Percentiles rank a stretch among this genome's conserved stretches.
Conservation (phyloP, 2,888 invertebrate species). For the Luffia ferchaultella region DNA sequence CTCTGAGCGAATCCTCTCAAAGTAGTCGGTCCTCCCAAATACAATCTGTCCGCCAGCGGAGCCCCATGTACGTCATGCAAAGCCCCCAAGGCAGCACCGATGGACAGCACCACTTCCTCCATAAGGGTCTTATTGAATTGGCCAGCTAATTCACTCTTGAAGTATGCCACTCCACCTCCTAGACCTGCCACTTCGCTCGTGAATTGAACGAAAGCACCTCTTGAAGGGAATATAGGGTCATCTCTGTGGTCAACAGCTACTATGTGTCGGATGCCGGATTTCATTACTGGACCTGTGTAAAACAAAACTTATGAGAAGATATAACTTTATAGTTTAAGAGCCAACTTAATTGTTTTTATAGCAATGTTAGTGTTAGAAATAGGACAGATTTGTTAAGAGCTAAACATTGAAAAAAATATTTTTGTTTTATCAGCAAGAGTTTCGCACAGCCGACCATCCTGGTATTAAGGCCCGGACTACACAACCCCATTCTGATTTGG, state of each 20-base stretch:
- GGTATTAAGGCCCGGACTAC: too few relatives aligned
- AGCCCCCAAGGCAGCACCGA: constrained; percentile 73
- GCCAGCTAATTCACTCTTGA: constrained; percentile 75
- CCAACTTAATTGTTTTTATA: too few relatives aligned
- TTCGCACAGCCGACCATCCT: too few relatives aligned
- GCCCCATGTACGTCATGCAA: constrained; percentile 71
- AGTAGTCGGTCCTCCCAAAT: constrained; percentile 89
- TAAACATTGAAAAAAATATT: too few relatives aligned
- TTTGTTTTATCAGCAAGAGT: too few relatives aligned
- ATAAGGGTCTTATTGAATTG: constrained; percentile 29
- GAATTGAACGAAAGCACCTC: constrained; percentile 75
- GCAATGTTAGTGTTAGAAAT: too few relatives aligned
- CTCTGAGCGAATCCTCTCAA: constrained; percentile 88
- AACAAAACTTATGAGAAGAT: too few relatives aligned
- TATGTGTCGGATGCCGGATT: constrained; percentile 86
- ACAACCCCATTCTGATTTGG: too few relatives aligned
- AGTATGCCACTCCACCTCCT: constrained; percentile 91
- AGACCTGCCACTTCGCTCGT: constrained; percentile 86
- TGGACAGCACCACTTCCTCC: constrained; percentile 53
- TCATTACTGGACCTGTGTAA: constrained; percentile 81
- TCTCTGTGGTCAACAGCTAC: constrained; percentile 83
- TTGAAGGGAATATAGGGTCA: constrained; percentile 79
- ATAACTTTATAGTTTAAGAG: too few relatives aligned
- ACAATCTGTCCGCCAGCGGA: constrained; percentile 78
- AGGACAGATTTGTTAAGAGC: too few relatives aligned